Evolutionary conservation across 64 coral and sea anemone genomes (phyloP).

Genomic region (Porites australiensis): DNA sequence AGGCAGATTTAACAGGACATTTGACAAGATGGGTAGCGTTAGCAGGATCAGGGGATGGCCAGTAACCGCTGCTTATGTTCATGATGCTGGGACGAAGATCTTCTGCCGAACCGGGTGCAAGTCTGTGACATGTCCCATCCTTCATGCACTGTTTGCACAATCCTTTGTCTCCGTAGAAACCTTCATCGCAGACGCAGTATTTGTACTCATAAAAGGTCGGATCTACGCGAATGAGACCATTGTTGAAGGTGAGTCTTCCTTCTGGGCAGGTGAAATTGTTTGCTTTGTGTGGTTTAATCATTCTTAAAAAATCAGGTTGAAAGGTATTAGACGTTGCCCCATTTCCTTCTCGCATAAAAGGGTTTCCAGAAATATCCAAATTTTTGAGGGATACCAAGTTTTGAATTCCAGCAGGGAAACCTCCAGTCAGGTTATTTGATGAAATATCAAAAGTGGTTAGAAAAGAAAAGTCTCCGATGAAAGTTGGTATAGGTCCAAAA

Average conservation of each 20-base stretch:
- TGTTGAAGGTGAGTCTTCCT: constrained; percentile 51
- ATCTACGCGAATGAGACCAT: constrained; percentile 48
- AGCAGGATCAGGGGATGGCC: constrained; percentile 44
- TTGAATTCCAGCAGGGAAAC: constrained; percentile 37
- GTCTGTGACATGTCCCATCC: constrained; percentile 16
- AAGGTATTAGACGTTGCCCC: neutral
- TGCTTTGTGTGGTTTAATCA: constrained; percentile 1
- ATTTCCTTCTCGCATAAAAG: neutral
- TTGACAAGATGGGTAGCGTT: constrained; percentile 54
- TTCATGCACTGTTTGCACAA: constrained; percentile 47
- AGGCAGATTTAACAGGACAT: constrained; percentile 47
- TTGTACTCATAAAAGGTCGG: constrained; percentile 53
- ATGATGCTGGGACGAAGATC: constrained; percentile 21
- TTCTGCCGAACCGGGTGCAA: neutral
- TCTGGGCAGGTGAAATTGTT: constrained; percentile 48
- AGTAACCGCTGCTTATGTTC: constrained; percentile 37
- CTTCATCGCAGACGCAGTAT: constrained; percentile 53
- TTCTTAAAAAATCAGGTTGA: constrained; percentile 20
- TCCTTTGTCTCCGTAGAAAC: constrained; percentile 50
- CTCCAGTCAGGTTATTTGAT: constrained; percentile 30
- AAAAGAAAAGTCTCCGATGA: constrained; percentile 16
- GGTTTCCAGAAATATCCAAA: constrained; percentile 67
- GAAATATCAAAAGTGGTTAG: constrained; percentile 38
- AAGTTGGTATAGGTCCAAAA: constrained; percentile 22
- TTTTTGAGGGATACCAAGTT: constrained; percentile 29